Conservation (phyloP, 1,140 invertebrate genomes). For the Sesamia nonagrioides region DNA sequence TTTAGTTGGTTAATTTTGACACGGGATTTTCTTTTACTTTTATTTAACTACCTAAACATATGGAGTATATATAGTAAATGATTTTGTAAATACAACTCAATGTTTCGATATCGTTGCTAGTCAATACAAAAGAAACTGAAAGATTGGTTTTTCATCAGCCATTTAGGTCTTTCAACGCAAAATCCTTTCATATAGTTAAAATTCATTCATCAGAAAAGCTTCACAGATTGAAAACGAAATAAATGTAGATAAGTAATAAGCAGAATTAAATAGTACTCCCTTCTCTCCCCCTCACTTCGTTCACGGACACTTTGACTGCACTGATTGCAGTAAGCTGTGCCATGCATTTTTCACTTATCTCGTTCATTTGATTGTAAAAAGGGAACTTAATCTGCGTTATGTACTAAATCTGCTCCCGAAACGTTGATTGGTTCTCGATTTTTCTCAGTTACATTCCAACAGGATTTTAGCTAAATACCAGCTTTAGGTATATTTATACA, state of each 20-base stretch:
- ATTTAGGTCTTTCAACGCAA: background rate
- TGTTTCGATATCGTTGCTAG: too few relatives aligned
- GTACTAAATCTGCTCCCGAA: slow-evolving; percentile 1
- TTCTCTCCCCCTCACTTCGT: background rate
- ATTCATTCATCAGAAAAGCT: background rate
- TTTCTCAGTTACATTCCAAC: background rate
- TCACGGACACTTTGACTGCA: slow-evolving; percentile 1
- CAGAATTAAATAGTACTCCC: background rate
- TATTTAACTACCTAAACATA: too few relatives aligned
- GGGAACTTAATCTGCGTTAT: slow-evolving; percentile 18
- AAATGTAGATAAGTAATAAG: background rate
- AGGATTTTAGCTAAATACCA: background rate
- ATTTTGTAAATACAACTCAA: too few relatives aligned
- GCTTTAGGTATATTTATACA: slow-evolving; percentile 18
- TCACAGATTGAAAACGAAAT: background rate
- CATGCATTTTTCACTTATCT: slow-evolving; percentile 20
- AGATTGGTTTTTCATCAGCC: background rate
- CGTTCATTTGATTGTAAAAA: slow-evolving; percentile 38
- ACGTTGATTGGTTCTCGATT: slow-evolving; percentile 30
- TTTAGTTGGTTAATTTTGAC: too few relatives aligned
- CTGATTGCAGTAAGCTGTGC: slow-evolving; percentile 21
- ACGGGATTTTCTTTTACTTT: too few relatives aligned
- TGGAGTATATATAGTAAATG: too few relatives aligned
- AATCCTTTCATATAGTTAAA: background rate
- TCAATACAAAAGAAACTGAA: background rate